Conservation (phyloP, 1,140 invertebrate genomes). For the Anagrus nilaparvatae region DNA sequence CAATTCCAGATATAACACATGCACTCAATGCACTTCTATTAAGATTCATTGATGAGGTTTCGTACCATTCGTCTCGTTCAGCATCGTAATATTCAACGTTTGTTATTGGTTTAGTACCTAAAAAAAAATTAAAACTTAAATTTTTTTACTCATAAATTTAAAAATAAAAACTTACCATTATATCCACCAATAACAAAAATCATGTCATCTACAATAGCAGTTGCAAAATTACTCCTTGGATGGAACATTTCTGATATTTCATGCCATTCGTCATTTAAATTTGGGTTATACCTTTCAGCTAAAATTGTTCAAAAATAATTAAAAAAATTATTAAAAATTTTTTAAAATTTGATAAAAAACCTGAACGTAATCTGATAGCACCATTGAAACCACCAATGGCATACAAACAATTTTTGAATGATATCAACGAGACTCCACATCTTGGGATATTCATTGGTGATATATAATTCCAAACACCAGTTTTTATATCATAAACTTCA, state of each 20-base stretch:
- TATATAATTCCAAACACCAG: conserved; percentile 63
- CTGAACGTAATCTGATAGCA: conserved; percentile 42
- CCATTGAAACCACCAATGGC: conserved; percentile 70
- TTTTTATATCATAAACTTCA: conserved; percentile 53
- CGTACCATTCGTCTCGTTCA: conserved; percentile 57
- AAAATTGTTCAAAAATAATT: conserved; percentile 21
- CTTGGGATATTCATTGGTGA: conserved; percentile 65
- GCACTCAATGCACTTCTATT: conserved; percentile 73
- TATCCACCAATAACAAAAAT: conserved; percentile 77
- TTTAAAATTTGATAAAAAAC: conserved; percentile 16
- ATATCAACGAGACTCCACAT: conserved; percentile 66
- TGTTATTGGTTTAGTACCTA: conserved; percentile 48
- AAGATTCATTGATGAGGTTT: conserved; percentile 57
- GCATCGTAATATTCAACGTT: conserved; percentile 64
- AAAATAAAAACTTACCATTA: conserved; percentile 47
- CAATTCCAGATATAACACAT: conserved; percentile 66
- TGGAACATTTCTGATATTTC: conserved; percentile 70
- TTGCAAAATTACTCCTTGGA: conserved; percentile 75
- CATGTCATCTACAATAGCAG: conserved; percentile 68
- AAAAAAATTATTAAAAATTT: conserved; percentile 1
- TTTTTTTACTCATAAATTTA: too few species aligned
- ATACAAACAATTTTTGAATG: conserved; percentile 57
- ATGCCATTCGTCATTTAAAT: conserved; percentile 45
- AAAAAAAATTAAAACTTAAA: not conserved
- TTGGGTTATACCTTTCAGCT: conserved; percentile 63